A percentile compares a stretch with the other conserved stretches of the same genome.
These are phyloP conservation scores for Epistrophella euchroma DNA, from an alignment of 2,888 invertebrate genomes.

Conservation along the genomic window DNA sequence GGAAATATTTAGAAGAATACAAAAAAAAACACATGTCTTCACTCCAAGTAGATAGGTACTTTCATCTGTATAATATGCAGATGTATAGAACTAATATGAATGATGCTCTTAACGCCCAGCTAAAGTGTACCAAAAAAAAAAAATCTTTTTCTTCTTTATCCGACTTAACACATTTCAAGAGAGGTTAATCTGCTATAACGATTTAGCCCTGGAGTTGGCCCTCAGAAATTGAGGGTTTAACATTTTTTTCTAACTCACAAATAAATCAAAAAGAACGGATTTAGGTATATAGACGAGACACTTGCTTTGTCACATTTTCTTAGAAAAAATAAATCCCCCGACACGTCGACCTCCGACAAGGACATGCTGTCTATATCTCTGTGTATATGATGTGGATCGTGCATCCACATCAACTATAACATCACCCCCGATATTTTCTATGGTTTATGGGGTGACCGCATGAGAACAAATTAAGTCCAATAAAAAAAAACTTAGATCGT, in stretches of 20 bases:
- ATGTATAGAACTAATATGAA: background rate
- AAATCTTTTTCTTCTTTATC: slow-evolving; percentile 39
- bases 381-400: background rate
- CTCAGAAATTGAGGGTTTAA: slow-evolving; percentile 20
- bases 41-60: slow-evolving; percentile 11
- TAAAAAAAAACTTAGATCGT: slow-evolving; percentile 45
- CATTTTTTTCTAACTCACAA: slow-evolving; percentile 37
- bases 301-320: slow-evolving; percentile 61
- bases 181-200: slow-evolving; percentile 71
- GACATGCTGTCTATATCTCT: slow-evolving; percentile 5
- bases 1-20: slow-evolving; percentile 18
- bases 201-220: slow-evolving; percentile 27
- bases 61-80: slow-evolving; percentile 55
- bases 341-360: slow-evolving; percentile 46
- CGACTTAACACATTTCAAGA: slow-evolving; percentile 72
- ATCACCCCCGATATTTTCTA: slow-evolving; percentile 3
- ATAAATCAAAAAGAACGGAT: slow-evolving; percentile 63
- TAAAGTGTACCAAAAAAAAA: slow-evolving; percentile 1
- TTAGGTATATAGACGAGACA: slow-evolving; percentile 39
- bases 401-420: background rate
- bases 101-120: slow-evolving; percentile 20
- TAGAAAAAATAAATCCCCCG: slow-evolving; percentile 38
- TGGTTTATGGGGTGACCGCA: slow-evolving; percentile 40
- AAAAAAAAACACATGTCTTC: slow-evolving; percentile 53
- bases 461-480: slow-evolving; percentile 65